Conservation (phyloP, 2,113 vertebrate species). For the Pipa parva region DNA sequence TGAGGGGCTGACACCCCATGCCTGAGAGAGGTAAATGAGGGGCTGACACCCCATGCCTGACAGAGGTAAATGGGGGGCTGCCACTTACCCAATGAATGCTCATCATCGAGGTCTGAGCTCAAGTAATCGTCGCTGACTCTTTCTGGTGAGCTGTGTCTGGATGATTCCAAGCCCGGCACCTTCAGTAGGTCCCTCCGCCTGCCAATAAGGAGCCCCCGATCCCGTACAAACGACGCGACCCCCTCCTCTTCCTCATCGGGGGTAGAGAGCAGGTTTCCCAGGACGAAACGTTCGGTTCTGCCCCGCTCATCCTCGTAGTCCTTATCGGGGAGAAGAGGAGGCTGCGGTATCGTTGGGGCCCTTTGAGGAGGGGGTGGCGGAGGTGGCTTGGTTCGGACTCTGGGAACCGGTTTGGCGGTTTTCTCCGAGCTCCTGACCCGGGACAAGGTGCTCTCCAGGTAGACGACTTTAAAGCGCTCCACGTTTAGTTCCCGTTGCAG, state of each 20-base stretch:
- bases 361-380: conserved; percentile 4
- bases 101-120: conserved; percentile 86
- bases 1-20: background rate
- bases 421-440: conserved; percentile 48
- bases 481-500: conserved; percentile 77
- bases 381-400: background rate
- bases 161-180: conserved; percentile 39
- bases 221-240: background rate
- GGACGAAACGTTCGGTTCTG: conserved; percentile 10
- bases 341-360: background rate
- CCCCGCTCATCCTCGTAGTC: conserved; percentile 13
- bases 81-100: conserved; percentile 72
- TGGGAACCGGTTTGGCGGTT: background rate
- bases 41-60: too few species aligned
- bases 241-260: background rate
- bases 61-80: background rate
- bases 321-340: background rate
- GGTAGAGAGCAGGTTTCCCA: conserved; percentile 2
- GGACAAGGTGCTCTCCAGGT: conserved; percentile 77
- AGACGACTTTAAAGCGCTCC: conserved; percentile 86
- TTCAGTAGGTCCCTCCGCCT: background rate
- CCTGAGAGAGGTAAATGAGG: background rate
- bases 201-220: conserved; percentile 14
- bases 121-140: conserved; percentile 70
- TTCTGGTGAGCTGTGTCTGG: conserved; percentile 77